Percentiles rank a stretch among this genome's conserved stretches.
Conservation (phyloP, 2,888 invertebrate species). For the Sarcophaga caerulescens region DNA sequence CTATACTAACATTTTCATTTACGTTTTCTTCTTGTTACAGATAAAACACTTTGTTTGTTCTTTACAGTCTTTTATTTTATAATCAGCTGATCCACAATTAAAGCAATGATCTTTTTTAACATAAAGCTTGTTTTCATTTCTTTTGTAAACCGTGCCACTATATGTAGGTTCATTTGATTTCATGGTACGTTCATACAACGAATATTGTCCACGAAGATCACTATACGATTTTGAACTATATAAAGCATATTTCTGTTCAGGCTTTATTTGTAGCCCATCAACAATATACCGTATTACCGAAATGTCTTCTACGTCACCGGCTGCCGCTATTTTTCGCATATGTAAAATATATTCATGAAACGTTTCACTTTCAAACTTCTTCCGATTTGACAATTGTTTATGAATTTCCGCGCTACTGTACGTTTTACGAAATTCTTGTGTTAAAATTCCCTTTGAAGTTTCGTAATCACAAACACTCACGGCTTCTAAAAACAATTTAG, state of each 20-base stretch:
- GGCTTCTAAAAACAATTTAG: constrained; percentile 41
- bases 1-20: constrained; percentile 12
- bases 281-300: constrained; percentile 41
- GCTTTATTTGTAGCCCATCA: constrained; percentile 17
- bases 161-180: constrained; percentile 7
- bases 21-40: constrained; percentile 7
- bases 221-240: constrained; percentile 35
- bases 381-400: constrained; percentile 26
- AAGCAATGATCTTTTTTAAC: constrained; percentile 23
- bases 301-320: constrained; percentile 28
- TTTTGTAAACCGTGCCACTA: constrained; percentile 2
- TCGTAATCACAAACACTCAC: constrained; percentile 34
- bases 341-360: constrained; percentile 49
- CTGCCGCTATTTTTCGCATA: constrained; percentile 47
- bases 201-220: constrained; percentile 33
- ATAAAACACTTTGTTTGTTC: constrained; percentile 31
- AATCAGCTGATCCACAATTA: constrained; percentile 37
- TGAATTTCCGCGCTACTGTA: constrained; percentile 30
- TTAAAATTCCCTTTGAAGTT: constrained; percentile 6
- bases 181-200: constrained; percentile 7
- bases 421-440: constrained; percentile 9
- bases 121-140: constrained; percentile 12
- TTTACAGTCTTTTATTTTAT: constrained; percentile 36
- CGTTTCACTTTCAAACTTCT: constrained; percentile 35
- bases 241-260: constrained; percentile 32